Percentiles rank a stretch among this genome's conserved stretches.
Evolutionary conservation across 2,113 vertebrate species (phyloP).

Genomic region (Dolichallabes microphthalmus): DNA sequence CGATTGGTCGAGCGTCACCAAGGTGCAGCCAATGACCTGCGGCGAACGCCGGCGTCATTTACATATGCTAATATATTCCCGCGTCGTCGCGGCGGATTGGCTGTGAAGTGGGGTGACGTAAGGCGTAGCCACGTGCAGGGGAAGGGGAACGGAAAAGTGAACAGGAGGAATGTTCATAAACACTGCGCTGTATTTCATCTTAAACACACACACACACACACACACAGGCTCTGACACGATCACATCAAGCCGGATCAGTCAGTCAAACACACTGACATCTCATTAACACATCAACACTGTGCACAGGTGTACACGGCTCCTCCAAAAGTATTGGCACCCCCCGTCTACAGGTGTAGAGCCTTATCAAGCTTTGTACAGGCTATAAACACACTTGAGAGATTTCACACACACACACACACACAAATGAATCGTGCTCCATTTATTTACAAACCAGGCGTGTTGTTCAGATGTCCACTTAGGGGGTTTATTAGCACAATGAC

Average conservation of each 20-base stretch:
- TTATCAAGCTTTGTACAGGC: no score
- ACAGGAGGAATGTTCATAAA: not conserved
- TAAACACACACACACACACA: not conserved
- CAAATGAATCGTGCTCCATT: no score
- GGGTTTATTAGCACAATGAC: no score
- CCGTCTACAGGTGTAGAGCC: no score
- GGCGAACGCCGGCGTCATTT: not conserved
- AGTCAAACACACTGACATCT: no score
- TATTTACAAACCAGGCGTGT: no score
- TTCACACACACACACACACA: no score
- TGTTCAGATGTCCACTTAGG: no score
- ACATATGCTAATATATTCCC: constrained; percentile 36
- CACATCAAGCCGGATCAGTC: no score
- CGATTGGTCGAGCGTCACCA: constrained; percentile 59
- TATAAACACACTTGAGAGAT: no score
- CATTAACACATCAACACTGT: not conserved
- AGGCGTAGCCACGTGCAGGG: constrained; percentile 16
- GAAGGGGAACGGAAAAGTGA: not conserved
- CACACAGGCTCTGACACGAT: not conserved
- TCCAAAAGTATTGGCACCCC: no score
- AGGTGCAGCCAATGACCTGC: constrained; percentile 52
- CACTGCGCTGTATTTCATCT: accelerated
- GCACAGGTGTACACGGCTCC: not conserved
- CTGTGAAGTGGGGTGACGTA: not conserved
- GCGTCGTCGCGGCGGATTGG: not conserved